phyloP scores from a whole-genome alignment of 1,140 invertebrate species.

The Scylla paramamosain region DNA sequence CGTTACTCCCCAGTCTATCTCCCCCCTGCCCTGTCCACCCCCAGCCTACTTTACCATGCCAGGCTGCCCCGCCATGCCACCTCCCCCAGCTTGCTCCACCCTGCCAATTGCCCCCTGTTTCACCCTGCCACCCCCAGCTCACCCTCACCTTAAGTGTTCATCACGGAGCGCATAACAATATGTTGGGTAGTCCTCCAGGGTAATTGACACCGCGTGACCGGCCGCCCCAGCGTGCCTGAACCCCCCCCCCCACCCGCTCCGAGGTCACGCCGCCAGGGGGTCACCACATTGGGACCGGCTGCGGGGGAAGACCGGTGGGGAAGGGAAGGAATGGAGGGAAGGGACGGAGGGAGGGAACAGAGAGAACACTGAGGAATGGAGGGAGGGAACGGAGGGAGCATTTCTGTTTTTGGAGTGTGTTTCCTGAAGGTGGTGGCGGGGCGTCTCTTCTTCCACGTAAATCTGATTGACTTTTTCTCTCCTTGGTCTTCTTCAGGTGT shows the following conservation, averaged over 20 bases:
- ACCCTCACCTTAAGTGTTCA: background rate
- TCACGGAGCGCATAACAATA: constrained; percentile 34
- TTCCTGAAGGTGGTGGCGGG: background rate
- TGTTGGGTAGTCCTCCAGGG: background rate
- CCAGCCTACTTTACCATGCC: background rate
- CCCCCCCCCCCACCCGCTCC: background rate
- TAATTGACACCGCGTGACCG: constrained; percentile 49
- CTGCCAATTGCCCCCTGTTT: background rate
- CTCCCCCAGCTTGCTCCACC: background rate
- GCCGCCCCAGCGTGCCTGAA: constrained; percentile 27
- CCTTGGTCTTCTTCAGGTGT: too few species aligned
- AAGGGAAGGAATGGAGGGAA: background rate
- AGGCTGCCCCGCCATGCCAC: too few species aligned
- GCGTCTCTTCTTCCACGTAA: background rate
- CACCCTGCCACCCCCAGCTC: background rate
- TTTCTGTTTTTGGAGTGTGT: background rate
- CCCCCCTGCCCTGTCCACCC: too few species aligned
- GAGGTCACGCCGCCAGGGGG: constrained; percentile 13
- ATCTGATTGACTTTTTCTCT: background rate
- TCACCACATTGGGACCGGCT: background rate
- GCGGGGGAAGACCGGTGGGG: background rate
- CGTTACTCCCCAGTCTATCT: too few species aligned
- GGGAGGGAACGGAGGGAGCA: background rate
- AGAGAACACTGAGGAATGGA: background rate
- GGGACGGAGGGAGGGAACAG: background rate